Evolutionary conservation across 92 coral and sea anemone species (phyloP), one percentile per base, ranked within the genome.

Genomic region (Meandrina meandrites): DNA sequence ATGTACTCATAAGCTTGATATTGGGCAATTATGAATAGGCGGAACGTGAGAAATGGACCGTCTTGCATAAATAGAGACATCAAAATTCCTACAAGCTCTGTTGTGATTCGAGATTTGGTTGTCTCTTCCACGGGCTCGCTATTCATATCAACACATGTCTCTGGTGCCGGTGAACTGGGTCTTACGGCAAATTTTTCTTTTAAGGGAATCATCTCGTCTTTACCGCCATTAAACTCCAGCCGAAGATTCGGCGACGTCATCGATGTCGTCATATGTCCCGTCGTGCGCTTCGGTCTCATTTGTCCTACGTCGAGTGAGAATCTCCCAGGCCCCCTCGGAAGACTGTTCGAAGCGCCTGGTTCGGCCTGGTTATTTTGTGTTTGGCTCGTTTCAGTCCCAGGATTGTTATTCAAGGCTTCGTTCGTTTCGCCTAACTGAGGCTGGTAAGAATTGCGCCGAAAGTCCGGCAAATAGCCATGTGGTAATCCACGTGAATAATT

Each of bases 11-110:
- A 90, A n/a, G 98, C 95, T 47, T 81, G 87, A 81, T 97, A 91
- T n/a, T 93, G 91, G 17, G 99, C 96, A 56, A 97, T 95, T 62
- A 97, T 90, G 89, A 92, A 97, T 76, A 97, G 69, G 56, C 99
- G 92, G 82, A 97, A 92, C 45, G 96, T 93, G 7, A 97, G 92
- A 71, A 95, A 97, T 7, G 99, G 99, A 2, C 96, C 98, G 84
- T 97, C 99, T 80, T 97, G 98, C 90, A 97, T 75, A 75, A 97
- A 89, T 12, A 97, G 82, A 2, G 98, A 94, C 90, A 97, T 90
- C 24, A 92, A 30, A 16, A 93, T 95, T 35, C 97, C 85, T 16
- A 96, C 89, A 64, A 97, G 91, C 73, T 97, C 99, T 73, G 94
- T 92, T 31, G 95, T 90, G 56, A 96, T 88, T 54, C 98, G 96